phyloP scores from a whole-genome alignment of 2,113 vertebrate genomes.

The Prunella fulvescens region DNA sequence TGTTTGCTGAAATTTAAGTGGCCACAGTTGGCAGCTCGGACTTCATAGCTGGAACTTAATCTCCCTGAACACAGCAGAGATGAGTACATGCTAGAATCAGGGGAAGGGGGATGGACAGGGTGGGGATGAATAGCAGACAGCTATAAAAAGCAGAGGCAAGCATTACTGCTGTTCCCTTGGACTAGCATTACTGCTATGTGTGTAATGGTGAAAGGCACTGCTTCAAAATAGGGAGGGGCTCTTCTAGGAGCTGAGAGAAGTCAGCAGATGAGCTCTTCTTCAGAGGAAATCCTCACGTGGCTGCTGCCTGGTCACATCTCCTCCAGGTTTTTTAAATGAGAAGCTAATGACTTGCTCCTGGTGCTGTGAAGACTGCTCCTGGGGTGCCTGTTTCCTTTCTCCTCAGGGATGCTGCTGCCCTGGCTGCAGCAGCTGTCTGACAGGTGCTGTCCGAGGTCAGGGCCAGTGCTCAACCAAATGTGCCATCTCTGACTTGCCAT shows the following conservation, averaged over 20 bases:
- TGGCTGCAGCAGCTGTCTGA: not conserved
- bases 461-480: not conserved
- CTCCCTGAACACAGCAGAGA: not conserved
- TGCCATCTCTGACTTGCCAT: not conserved
- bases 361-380: not conserved
- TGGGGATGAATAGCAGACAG: not conserved
- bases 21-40: not conserved
- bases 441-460: not conserved
- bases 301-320: not conserved
- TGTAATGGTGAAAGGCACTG: not conserved
- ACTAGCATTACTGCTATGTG: not conserved
- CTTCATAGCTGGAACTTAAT: not conserved
- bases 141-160: slow-evolving; percentile 26
- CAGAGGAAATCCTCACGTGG: not conserved
- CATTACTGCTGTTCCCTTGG: not conserved
- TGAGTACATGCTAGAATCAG: not conserved
- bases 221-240: not conserved
- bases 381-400: not conserved
- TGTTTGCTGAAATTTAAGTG: not conserved
- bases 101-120: not conserved
- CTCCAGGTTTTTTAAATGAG: not conserved
- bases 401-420: not conserved
- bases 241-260: not conserved
- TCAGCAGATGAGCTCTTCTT: not conserved
- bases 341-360: not conserved